Conservation (phyloP, 2,888 invertebrate genomes). For the Pogonocherus hispidulus region DNA sequence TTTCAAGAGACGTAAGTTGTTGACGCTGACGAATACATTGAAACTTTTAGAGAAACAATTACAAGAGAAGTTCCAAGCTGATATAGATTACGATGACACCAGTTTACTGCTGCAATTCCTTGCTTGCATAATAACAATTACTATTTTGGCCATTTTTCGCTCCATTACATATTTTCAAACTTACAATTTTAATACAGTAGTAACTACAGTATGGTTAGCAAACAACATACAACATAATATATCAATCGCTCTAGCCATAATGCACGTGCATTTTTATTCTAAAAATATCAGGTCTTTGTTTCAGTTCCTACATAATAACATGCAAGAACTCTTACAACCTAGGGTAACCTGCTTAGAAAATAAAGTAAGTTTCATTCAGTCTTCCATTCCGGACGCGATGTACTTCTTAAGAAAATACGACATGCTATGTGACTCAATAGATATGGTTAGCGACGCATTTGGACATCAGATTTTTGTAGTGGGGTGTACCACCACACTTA, state of each 20-base stretch:
- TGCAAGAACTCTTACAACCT: neutral
- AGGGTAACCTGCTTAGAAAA: neutral
- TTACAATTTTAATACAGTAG: neutral
- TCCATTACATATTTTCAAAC: neutral
- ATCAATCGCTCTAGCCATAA: conserved; percentile 4
- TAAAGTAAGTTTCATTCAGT: neutral
- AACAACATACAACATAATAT: conserved; percentile 20
- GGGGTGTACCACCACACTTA: neutral
- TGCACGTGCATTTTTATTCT: conserved; percentile 38
- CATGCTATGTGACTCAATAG: neutral
- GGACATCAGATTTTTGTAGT: neutral
- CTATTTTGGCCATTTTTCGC: neutral
- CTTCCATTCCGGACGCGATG: neutral
- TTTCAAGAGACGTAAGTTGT: conserved; percentile 29
- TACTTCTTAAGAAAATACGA: neutral
- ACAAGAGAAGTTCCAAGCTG: conserved; percentile 26
- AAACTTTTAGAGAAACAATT: conserved; percentile 27
- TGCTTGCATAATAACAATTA: neutral
- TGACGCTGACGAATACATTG: conserved; percentile 25
- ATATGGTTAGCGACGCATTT: neutral
- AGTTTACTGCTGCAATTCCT: neutral
- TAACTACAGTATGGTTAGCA: neutral
- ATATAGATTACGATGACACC: conserved; percentile 10
- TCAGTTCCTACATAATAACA: neutral
- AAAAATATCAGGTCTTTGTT: conserved; percentile 16